These are phyloP conservation scores for Tinamus guttatus DNA, from an alignment of 2,113 vertebrate species.

Conservation along the genomic window DNA sequence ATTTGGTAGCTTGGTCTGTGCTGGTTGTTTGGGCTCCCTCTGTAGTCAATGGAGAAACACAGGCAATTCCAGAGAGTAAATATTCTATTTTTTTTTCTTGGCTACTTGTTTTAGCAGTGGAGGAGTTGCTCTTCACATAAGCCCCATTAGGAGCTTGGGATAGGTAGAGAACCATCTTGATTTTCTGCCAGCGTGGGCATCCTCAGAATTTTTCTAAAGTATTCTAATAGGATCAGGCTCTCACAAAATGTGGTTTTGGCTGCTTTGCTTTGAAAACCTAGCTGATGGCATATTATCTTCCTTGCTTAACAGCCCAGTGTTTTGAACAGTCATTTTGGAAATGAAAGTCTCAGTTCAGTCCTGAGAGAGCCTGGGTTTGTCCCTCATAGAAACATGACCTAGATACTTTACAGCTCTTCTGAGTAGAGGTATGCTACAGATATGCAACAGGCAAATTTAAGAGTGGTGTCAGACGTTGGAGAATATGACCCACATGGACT, in stretches of 20 bases:
- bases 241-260: constrained; percentile 5
- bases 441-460: not conserved
- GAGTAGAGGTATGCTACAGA: not conserved
- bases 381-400: constrained; percentile 43
- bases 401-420: constrained; percentile 22
- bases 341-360: constrained; percentile 40
- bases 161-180: constrained; percentile 1
- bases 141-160: not conserved
- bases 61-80: constrained; percentile 29
- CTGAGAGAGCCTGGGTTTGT: constrained; percentile 37
- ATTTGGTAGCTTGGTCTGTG: not conserved
- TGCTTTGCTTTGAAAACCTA: constrained; percentile 60
- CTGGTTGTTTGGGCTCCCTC: not conserved
- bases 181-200: constrained; percentile 15
- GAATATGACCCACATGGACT: not conserved
- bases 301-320: constrained; percentile 20
- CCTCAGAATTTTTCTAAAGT: constrained; percentile 38
- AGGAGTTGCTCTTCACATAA: constrained; percentile 4
- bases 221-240: constrained; percentile 38
- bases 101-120: not conserved
- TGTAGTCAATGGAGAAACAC: not conserved
- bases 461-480: not conserved
- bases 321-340: constrained; percentile 59
- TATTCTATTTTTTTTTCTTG: constrained; percentile 17
- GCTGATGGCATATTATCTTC: constrained; percentile 3